A percentile compares a stretch with the other conserved stretches of the same genome.
phyloP scores from a whole-genome alignment of 2,888 invertebrate genomes.

The Agriopis leucophaearia region DNA sequence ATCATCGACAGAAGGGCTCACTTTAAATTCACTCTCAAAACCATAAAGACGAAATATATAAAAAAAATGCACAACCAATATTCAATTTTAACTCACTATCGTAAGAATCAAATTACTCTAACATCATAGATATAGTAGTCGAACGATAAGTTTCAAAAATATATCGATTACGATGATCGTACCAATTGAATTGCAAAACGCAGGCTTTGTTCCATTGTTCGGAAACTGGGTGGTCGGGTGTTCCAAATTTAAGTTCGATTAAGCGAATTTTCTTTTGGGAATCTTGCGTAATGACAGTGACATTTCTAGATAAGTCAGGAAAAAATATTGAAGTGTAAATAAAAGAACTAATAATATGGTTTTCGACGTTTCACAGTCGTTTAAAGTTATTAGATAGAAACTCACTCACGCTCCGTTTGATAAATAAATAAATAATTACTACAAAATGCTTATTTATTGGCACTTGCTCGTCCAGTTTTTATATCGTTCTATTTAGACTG shows the following conservation, averaged over 20 bases:
- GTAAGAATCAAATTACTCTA: conserved; percentile 20
- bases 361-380: neutral
- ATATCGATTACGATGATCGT: conserved; percentile 60
- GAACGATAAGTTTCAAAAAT: conserved; percentile 53
- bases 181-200: conserved; percentile 59
- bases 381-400: conserved; percentile 3
- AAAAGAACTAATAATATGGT: neutral
- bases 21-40: conserved; percentile 34
- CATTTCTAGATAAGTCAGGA: neutral
- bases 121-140: conserved; percentile 9
- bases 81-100: conserved; percentile 12
- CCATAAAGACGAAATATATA: conserved; percentile 21
- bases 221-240: conserved; percentile 50
- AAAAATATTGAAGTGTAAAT: neutral
- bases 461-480: conserved; percentile 32
- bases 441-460: conserved; percentile 33
- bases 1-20: conserved; percentile 63
- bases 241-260: conserved; percentile 53
- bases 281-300: conserved; percentile 20
- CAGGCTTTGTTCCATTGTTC: conserved; percentile 61
- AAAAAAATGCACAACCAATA: neutral
- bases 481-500: conserved; percentile 16
- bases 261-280: conserved; percentile 30
- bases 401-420: neutral
- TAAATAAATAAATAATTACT: conserved; percentile 30